These are phyloP conservation scores for Neopelma chrysocephalum DNA, from an alignment of 2,797 vertebrate species.

Conservation along the genomic window DNA sequence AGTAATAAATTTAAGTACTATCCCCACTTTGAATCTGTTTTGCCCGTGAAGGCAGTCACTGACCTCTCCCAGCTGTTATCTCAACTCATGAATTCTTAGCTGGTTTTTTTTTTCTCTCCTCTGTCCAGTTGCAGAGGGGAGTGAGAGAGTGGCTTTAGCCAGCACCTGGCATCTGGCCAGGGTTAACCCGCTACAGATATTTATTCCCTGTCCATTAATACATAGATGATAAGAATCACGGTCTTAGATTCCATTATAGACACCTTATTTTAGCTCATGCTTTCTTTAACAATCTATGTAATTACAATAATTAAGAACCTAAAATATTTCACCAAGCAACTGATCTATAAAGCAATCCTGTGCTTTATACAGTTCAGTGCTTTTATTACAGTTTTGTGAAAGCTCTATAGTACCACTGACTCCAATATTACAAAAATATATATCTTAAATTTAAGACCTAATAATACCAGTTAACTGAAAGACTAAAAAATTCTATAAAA, in stretches of 20 bases:
- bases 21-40: no score
- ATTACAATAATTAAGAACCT: neutral
- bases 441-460: neutral
- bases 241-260: neutral
- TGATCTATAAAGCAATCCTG: neutral
- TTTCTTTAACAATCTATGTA: neutral
- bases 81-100: no score
- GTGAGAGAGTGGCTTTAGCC: no score
- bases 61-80: no score
- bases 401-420: neutral
- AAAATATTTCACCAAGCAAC: neutral
- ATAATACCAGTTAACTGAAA: neutral
- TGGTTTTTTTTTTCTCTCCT: no score
- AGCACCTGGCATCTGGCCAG: no score
- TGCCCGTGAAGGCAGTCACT: no score
- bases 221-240: rapidly evolving
- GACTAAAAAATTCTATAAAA: neutral
- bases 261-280: neutral
- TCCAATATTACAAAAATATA: neutral
- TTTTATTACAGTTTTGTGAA: neutral
- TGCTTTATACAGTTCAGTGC: neutral
- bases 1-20: no score
- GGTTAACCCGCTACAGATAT: neutral
- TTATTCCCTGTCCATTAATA: neutral
- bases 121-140: no score